Percentiles rank a stretch among this genome's conserved stretches.
phyloP scores from a whole-genome alignment of 2,888 invertebrate genomes.

The Bembecia ichneumoniformis region DNA sequence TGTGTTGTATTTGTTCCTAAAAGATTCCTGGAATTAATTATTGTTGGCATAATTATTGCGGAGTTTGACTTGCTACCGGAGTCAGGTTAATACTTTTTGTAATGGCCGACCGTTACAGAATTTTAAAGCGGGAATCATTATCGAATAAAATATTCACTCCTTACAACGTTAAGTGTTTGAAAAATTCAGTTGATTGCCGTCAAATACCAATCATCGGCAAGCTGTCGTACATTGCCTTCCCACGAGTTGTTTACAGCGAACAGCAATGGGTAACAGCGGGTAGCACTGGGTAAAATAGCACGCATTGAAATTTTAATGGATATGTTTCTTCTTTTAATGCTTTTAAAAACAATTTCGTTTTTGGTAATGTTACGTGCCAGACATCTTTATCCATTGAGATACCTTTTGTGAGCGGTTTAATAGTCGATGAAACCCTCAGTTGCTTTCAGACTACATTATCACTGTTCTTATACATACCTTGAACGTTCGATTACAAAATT shows the following conservation, averaged over 20 bases:
- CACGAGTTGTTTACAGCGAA: background rate
- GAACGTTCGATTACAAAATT: no score
- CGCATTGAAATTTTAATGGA: no score
- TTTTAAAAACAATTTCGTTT: no score
- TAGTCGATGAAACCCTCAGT: no score
- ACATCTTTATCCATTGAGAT: no score
- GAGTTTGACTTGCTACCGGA: background rate
- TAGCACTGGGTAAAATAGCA: no score
- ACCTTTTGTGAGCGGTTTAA: no score
- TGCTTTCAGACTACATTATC: no score
- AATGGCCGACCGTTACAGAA: background rate
- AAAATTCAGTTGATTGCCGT: background rate
- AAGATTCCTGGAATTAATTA: constrained; percentile 1
- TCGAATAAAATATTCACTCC: background rate
- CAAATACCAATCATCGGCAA: background rate
- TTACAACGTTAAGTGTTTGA: background rate
- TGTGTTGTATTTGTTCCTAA: background rate
- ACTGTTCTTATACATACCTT: no score
- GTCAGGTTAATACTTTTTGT: background rate
- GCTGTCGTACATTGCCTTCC: background rate
- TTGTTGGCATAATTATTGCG: background rate
- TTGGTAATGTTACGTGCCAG: no score
- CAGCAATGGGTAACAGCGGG: no score
- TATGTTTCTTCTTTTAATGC: no score
- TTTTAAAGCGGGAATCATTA: background rate